These are phyloP conservation scores for Metalampra italica DNA, from an alignment of 2,888 invertebrate species.

Conservation along the genomic window DNA sequence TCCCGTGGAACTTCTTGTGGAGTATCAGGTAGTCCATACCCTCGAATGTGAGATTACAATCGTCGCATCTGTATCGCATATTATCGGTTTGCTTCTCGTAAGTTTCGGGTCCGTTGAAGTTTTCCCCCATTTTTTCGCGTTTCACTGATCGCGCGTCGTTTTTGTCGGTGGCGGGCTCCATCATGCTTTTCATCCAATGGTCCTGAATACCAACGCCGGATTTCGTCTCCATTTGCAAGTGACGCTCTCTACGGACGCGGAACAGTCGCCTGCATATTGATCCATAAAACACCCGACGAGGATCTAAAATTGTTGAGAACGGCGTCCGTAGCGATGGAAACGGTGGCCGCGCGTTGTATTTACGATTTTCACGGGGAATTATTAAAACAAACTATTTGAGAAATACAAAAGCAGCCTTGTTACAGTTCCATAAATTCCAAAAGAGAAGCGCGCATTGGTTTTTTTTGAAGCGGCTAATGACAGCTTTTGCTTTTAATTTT, in stretches of 20 bases:
- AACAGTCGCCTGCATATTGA: constrained; percentile 52
- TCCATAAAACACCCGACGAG: constrained; percentile 40
- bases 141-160: constrained; percentile 59
- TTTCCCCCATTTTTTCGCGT: constrained; percentile 69
- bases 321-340: constrained; percentile 30
- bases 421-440: constrained; percentile 77
- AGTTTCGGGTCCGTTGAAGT: constrained; percentile 52
- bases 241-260: constrained; percentile 51
- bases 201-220: constrained; percentile 63
- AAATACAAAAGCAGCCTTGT: constrained; percentile 78
- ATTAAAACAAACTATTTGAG: constrained; percentile 55
- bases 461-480: constrained; percentile 70
- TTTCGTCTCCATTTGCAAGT: constrained; percentile 64
- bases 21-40: constrained; percentile 66
- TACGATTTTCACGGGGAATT: constrained; percentile 48
- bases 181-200: constrained; percentile 74
- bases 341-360: constrained; percentile 64
- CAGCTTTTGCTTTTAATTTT: constrained; percentile 57
- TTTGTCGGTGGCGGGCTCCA: constrained; percentile 71
- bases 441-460: constrained; percentile 76
- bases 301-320: constrained; percentile 38
- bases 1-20: constrained; percentile 70
- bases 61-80: constrained; percentile 59
- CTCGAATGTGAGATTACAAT: constrained; percentile 66
- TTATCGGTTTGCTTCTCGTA: constrained; percentile 56